These are phyloP conservation scores for Pyrrhopygopsis socrates DNA, from an alignment of 2,888 invertebrate genomes.

Conservation along the genomic window DNA sequence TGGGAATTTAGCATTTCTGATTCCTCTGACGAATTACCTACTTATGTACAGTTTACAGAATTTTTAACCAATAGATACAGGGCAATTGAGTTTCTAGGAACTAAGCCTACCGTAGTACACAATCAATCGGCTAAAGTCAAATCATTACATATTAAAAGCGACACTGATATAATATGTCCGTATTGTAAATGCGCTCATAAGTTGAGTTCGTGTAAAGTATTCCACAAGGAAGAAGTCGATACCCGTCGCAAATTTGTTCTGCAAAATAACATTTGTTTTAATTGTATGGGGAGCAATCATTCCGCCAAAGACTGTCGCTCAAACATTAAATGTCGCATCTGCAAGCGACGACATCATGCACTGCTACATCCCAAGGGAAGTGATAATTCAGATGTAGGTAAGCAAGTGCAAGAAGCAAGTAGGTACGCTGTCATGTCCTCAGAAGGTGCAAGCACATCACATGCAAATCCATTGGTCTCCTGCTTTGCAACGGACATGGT, in stretches of 20 bases:
- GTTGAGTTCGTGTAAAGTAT: not conserved
- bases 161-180: not conserved
- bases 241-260: not conserved
- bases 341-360: slow-evolving; percentile 63
- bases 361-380: slow-evolving; percentile 50
- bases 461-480: not conserved
- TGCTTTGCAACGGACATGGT: slow-evolving; percentile 5
- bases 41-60: slow-evolving; percentile 1
- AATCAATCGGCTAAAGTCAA: not conserved
- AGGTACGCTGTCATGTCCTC: slow-evolving; percentile 4
- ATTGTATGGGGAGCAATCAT: slow-evolving; percentile 79
- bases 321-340: slow-evolving; percentile 45
- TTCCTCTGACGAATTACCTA: slow-evolving; percentile 11
- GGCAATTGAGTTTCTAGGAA: slow-evolving; percentile 20
- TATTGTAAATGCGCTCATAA: not conserved
- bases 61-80: slow-evolving; percentile 33
- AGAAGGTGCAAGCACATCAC: not conserved
- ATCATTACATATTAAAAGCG: not conserved
- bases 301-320: slow-evolving; percentile 23
- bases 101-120: not conserved
- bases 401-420: not conserved
- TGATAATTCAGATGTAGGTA: not conserved
- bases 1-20: slow-evolving; percentile 36
- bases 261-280: slow-evolving; percentile 67
- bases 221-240: not conserved